Percentiles rank a stretch among this genome's conserved stretches.
These are phyloP conservation scores for Alligator mississippiensis DNA, from an alignment of 2,113 vertebrate species.

Conservation along the genomic window DNA sequence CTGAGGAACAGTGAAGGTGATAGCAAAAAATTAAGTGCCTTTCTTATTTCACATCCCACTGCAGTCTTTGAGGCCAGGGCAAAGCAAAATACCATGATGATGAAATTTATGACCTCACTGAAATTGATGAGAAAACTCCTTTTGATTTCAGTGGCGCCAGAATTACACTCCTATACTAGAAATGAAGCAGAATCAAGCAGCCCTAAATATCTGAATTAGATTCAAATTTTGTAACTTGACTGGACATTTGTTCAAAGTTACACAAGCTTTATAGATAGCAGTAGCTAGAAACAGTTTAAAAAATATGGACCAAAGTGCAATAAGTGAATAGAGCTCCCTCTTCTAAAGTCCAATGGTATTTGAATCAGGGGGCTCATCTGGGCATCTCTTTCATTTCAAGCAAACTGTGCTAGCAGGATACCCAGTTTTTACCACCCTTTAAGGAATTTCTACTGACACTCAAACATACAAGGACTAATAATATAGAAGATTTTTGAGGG, in stretches of 20 bases:
- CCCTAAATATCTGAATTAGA: neutral
- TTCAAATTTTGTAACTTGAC: neutral
- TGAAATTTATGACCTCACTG: neutral
- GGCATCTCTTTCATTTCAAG: neutral
- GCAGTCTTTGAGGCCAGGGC: neutral
- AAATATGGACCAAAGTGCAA: rapidly evolving
- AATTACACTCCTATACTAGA: neutral
- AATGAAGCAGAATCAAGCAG: rapidly evolving
- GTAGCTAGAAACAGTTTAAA: neutral
- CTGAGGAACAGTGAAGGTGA: no score
- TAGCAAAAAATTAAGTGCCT: neutral
- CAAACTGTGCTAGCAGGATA: neutral
- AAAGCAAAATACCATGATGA: neutral
- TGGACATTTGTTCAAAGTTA: neutral
- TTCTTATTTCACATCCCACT: neutral
- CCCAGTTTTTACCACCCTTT: neutral
- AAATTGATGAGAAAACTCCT: neutral
- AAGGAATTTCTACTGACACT: neutral
- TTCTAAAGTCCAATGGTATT: neutral
- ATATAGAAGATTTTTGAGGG: neutral
- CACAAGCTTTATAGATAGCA: neutral
- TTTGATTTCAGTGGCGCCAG: neutral
- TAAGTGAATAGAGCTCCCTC: neutral
- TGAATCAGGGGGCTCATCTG: neutral
- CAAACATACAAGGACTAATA: neutral